Base-by-base conservation (phyloP, 2,888 invertebrate genomes). In the Acrocyrtus sp. region DNA sequence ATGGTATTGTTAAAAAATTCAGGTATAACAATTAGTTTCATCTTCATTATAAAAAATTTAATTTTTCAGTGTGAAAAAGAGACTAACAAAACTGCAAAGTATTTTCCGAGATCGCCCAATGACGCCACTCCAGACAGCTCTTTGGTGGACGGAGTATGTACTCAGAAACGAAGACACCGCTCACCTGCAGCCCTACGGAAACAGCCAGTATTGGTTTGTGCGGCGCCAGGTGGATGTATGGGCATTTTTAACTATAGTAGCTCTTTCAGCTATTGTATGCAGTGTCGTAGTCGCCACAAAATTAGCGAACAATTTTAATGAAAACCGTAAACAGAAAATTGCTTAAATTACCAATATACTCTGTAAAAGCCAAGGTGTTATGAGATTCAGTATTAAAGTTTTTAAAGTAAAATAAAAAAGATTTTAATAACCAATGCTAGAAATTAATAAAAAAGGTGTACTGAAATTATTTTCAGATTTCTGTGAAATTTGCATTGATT, bases 201-300 rank as follows among this genome's bases (percentile, higher is more conserved):
- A 8, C 15, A 19, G 24, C n/a, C 75, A 70, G 22, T 22, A 45
- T 43, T 75, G 75, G 75, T 75, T 68, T 62, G 19, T 67, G n/a
- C 19, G 75, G 3, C 17, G 77, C 1, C 53, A 34, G n/a, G 21
- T 77, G 12, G 77, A 77, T 27, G 72, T 76, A 0, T 76, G 72
- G 60, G 17, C 12, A 6, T 45, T 61, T 12, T 26, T 68, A 17
- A 43, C 61, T 0, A 61, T 63, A 19, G 27, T 19, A 6, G 2
- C 12, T 26, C 41, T 62, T 53, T 8, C 53, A 21, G 19, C 17
- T 17, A 22, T 22, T 19, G 15, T 24, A 5, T 2, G 26, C 2
- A 2, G n/a, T 26, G 12, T 51, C 6, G 47, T 21, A 2, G 10
- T 47, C 3, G n/a, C n/a, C n/a, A n/a, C n/a, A n/a, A n/a, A n/a